Percentiles rank a stretch among this genome's conserved stretches.
These are phyloP conservation scores for Silurus aristotelis DNA, from an alignment of 2,797 vertebrate genomes.

Conservation along the genomic window DNA sequence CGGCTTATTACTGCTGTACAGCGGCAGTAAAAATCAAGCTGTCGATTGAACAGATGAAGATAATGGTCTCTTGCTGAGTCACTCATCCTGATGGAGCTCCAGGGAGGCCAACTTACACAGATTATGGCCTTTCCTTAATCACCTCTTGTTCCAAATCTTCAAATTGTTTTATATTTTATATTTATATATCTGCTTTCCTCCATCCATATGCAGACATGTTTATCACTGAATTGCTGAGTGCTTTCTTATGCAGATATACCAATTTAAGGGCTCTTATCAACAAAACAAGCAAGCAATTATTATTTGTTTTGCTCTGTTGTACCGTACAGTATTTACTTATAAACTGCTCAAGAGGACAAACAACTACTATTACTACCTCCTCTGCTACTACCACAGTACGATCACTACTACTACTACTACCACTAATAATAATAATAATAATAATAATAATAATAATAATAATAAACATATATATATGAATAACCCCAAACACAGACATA, in stretches of 20 bases:
- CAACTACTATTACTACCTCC: background rate
- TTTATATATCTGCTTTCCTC: conserved; percentile 20
- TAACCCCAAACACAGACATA: background rate
- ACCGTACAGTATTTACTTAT: background rate
- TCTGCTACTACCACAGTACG: too few relatives aligned
- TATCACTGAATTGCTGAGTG: conserved; percentile 49
- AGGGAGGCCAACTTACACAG: conserved; percentile 43
- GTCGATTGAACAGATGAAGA: conserved; percentile 57
- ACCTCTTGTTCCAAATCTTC: conserved; percentile 43
- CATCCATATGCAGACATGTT: conserved; percentile 36
- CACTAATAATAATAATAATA: background rate
- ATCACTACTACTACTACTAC: too few relatives aligned
- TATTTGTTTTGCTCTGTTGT: background rate
- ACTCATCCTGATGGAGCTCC: conserved; percentile 47
- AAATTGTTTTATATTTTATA: conserved; percentile 26
- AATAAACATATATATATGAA: background rate
- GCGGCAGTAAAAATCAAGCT: conserved; percentile 49
- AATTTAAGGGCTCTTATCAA: conserved; percentile 43
- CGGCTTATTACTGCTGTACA: conserved; percentile 51
- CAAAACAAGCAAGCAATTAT: background rate
- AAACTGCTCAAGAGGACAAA: background rate
- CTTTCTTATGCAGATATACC: conserved; percentile 47
- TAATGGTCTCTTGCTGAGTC: conserved; percentile 57
- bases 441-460: background rate
- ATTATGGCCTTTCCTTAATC: conserved; percentile 56